phyloP scores from a whole-genome alignment of 2,797 vertebrate genomes.

The Pagetopsis macropterus region DNA sequence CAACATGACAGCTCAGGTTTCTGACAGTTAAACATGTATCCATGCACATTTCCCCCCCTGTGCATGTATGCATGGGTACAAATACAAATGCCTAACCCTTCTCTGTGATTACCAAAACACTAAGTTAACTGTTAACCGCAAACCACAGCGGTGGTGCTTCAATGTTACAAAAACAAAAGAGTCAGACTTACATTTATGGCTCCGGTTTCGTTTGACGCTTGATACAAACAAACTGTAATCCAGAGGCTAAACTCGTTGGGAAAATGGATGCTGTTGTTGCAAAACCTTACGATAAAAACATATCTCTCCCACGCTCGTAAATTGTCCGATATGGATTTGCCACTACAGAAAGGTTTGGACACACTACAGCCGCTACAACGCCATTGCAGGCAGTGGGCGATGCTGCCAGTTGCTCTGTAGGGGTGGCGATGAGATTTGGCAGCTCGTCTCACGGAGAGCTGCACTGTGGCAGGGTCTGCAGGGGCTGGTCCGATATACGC shows the following conservation, averaged over 20 bases:
- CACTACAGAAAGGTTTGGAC: constrained; percentile 70
- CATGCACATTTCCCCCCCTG: constrained; percentile 7
- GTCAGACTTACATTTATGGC: constrained; percentile 82
- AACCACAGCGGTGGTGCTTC: constrained; percentile 62
- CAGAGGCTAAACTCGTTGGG: constrained; percentile 25
- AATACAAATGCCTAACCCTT: not conserved
- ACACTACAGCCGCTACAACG: constrained; percentile 73
- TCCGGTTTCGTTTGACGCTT: constrained; percentile 59
- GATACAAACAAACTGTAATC: constrained; percentile 58
- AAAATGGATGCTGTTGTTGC: constrained; percentile 39
- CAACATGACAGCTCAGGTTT: constrained; percentile 76
- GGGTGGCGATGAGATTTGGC: constrained; percentile 63
- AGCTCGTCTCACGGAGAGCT: constrained; percentile 37
- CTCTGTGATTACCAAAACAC: constrained; percentile 22
- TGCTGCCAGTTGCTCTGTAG: constrained; percentile 73
- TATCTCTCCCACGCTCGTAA: constrained; percentile 52
- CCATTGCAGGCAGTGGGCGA: constrained; percentile 84
- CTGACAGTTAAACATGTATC: constrained; percentile 30
- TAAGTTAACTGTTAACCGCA: constrained; percentile 59
- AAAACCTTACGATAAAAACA: constrained; percentile 41
- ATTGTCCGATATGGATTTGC: constrained; percentile 64
- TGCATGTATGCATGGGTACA: not conserved
- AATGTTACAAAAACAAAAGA: constrained; percentile 83
- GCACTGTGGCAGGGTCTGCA: constrained; percentile 12
- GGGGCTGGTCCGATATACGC: constrained; percentile 9